Evolutionary conservation across 2,888 invertebrate genomes (phyloP).

Genomic region (Leptinotarsa peninsularis): DNA sequence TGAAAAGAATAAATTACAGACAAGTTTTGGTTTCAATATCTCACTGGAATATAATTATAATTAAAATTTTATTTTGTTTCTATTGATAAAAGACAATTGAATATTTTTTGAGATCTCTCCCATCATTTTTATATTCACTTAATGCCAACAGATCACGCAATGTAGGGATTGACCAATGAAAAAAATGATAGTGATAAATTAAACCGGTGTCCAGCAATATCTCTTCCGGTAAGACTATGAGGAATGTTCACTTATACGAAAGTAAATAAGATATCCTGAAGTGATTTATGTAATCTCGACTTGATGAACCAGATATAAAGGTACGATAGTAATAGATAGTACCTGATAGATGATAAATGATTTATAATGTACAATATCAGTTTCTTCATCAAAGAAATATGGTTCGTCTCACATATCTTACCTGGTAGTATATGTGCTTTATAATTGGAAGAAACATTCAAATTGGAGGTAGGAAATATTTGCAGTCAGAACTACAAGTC

Average conservation of each 20-base stretch:
- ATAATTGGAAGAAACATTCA: not conserved
- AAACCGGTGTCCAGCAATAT: not conserved
- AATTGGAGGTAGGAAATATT: not conserved
- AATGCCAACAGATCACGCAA: constrained; percentile 8
- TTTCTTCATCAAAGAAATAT: not conserved
- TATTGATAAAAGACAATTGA: too few relatives aligned
- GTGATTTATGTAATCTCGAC: constrained; percentile 7
- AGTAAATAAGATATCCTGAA: constrained; percentile 7
- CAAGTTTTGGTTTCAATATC: too few relatives aligned
- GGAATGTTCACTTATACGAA: constrained; percentile 1
- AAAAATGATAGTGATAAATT: constrained; percentile 15
- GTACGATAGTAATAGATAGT: constrained; percentile 13
- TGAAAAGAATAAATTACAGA: too few relatives aligned
- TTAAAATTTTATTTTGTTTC: too few relatives aligned
- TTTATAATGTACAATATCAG: constrained; percentile 15
- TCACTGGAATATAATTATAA: too few relatives aligned
- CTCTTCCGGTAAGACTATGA: constrained; percentile 10
- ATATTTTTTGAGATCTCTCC: too few relatives aligned
- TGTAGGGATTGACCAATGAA: not conserved
- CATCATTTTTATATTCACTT: not conserved
- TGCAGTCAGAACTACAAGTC: not conserved
- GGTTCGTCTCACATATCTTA: not conserved
- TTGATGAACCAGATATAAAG: constrained; percentile 8
- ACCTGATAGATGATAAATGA: not conserved
- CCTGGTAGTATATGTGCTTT: not conserved